These are phyloP conservation scores for Formica exsecta DNA, from an alignment of 1,140 invertebrate species.

Conservation along the genomic window DNA sequence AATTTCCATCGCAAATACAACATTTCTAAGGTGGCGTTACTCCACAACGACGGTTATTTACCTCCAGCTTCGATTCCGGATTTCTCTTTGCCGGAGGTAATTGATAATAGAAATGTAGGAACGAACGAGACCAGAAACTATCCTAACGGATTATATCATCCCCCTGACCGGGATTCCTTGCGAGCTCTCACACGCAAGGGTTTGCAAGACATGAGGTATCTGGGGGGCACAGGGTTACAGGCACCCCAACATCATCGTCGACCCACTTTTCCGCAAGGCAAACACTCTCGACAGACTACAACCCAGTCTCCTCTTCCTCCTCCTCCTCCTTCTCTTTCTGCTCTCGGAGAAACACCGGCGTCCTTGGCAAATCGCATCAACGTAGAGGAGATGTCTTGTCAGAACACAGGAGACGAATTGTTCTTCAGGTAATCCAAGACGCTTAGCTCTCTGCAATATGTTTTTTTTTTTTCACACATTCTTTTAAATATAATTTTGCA, in stretches of 20 bases:
- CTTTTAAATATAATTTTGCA: not conserved
- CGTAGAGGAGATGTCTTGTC: slow-evolving; percentile 77
- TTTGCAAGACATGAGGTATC: slow-evolving; percentile 31
- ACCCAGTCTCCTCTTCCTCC: not conserved
- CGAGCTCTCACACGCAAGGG: slow-evolving; percentile 29
- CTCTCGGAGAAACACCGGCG: not conserved
- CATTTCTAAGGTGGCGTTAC: slow-evolving; percentile 42
- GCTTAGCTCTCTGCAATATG: not conserved
- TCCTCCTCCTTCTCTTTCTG: not conserved
- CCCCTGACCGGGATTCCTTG: slow-evolving; percentile 44
- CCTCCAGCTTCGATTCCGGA: slow-evolving; percentile 65
- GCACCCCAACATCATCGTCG: slow-evolving; percentile 32
- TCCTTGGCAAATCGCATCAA: slow-evolving; percentile 19
- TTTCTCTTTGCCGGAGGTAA: slow-evolving; percentile 73
- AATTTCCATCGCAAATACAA: slow-evolving; percentile 71
- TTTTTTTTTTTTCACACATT: not conserved
- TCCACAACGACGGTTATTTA: slow-evolving; percentile 66
- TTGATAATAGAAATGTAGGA: slow-evolving; percentile 72
- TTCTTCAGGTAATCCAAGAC: slow-evolving; percentile 75
- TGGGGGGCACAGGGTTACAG: not conserved
- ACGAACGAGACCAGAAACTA: slow-evolving; percentile 26
- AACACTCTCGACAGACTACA: slow-evolving; percentile 19
- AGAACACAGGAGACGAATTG: slow-evolving; percentile 73
- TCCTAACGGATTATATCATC: not conserved
- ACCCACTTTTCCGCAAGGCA: slow-evolving; percentile 38